A percentile compares a stretch with the other conserved stretches of the same genome.
These are phyloP conservation scores for Theristicus caerulescens DNA, from an alignment of 2,113 vertebrate species.

Conservation along the genomic window DNA sequence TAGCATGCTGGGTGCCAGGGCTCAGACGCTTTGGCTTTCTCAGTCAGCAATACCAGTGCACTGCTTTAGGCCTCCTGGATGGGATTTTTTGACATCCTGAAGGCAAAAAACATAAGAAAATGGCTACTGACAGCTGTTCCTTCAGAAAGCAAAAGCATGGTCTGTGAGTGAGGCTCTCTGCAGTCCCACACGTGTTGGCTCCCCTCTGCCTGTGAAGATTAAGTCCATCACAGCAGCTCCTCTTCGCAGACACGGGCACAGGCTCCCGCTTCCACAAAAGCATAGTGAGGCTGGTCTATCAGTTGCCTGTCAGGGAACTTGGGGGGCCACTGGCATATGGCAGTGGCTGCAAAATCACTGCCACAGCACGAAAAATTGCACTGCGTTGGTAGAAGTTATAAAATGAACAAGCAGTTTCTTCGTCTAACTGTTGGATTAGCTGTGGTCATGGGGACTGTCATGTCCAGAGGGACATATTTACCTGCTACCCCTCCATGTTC, in stretches of 20 bases:
- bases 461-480: neutral
- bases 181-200: fast-evolving
- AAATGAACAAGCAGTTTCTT: neutral
- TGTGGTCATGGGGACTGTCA: neutral
- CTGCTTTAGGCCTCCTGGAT: neutral
- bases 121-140: neutral
- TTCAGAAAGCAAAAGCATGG: neutral
- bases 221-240: neutral
- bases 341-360: neutral
- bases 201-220: neutral
- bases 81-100: neutral
- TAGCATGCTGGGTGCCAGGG: no score
- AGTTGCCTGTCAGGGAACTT: neutral
- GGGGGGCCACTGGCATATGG: no score
- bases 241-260: neutral
- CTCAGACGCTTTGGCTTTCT: neutral
- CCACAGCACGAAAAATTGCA: neutral
- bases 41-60: neutral
- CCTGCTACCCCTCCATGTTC: neutral
- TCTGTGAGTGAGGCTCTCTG: neutral
- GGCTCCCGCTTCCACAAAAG: neutral
- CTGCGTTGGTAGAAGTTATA: neutral
- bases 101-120: neutral
- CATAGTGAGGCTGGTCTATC: neutral
- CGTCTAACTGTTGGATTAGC: neutral